Evolutionary conservation across 2,888 invertebrate genomes (phyloP).

Genomic region (Phyto melanocephala): DNA sequence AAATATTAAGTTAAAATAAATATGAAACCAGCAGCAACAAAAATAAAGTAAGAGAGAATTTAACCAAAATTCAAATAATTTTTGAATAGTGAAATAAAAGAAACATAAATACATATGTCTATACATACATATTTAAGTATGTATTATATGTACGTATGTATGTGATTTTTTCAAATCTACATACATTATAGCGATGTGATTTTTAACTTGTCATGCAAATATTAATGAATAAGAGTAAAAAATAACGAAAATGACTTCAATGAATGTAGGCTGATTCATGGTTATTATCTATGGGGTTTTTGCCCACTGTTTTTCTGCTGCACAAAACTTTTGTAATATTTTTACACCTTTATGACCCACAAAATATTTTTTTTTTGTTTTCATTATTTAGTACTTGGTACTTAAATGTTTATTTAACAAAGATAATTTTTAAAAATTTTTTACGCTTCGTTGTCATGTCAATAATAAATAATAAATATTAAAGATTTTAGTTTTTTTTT

Average conservation of each 20-base stretch:
- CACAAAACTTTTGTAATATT: conserved; percentile 44
- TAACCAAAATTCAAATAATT: background rate
- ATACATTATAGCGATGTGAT: background rate
- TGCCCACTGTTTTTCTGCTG: background rate
- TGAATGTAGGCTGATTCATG: conserved; percentile 1
- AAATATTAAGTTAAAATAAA: background rate
- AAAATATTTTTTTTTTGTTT: background rate
- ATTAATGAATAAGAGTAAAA: conserved; percentile 21
- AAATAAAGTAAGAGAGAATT: background rate
- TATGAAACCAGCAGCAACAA: background rate
- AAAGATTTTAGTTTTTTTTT: background rate
- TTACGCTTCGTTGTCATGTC: no score
- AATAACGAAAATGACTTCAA: conserved; percentile 1
- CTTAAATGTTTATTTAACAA: conserved; percentile 23
- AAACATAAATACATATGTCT: conserved; percentile 7
- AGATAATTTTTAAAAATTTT: background rate
- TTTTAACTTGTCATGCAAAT: conserved; percentile 52
- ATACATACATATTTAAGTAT: no score
- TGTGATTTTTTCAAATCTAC: no score
- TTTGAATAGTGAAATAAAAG: conserved; percentile 1
- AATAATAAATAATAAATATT: no score
- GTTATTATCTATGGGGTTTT: background rate
- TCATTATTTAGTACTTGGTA: background rate
- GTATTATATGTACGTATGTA: no score
- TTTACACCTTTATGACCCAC: conserved; percentile 42